Conservation (phyloP, 2,888 invertebrate genomes). For the Philereme vetulata region DNA sequence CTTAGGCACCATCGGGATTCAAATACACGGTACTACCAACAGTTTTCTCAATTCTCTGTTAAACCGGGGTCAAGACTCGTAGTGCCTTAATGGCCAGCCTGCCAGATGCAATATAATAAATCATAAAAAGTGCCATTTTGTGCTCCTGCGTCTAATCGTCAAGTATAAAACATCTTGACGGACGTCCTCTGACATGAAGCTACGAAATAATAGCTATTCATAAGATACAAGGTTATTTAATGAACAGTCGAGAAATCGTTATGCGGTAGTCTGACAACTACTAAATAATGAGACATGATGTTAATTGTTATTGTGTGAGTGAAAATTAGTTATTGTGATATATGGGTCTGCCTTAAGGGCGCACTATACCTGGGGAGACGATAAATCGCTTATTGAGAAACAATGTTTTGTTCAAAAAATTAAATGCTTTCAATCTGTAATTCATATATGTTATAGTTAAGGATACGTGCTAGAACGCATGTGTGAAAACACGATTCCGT, state of each 20-base stretch:
- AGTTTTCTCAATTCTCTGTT: neutral
- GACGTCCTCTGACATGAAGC: constrained; percentile 31
- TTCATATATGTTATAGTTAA: too few relatives aligned
- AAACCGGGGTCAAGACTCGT: constrained; percentile 4
- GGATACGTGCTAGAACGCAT: too few relatives aligned
- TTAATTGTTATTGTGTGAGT: neutral
- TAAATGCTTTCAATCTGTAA: too few relatives aligned
- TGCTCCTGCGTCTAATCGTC: constrained; percentile 35
- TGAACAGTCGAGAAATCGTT: neutral
- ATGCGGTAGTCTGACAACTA: neutral
- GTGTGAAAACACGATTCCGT: too few relatives aligned
- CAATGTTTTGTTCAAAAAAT: too few relatives aligned
- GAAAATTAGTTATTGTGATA: neutral
- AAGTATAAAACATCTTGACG: constrained; percentile 37
- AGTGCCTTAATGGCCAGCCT: constrained; percentile 19
- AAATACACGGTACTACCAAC: too few relatives aligned
- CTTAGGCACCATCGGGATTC: too few relatives aligned
- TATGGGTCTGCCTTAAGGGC: neutral
- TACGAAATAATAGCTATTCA: constrained; percentile 13
- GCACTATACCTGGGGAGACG: too few relatives aligned
- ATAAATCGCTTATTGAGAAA: too few relatives aligned
- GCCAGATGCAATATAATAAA: constrained; percentile 33
- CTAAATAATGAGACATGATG: too few relatives aligned
- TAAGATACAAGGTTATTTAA: neutral
- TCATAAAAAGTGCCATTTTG: constrained; percentile 38